phyloP scores from a whole-genome alignment of 1,140 invertebrate genomes.

The Aphis craccivora region DNA sequence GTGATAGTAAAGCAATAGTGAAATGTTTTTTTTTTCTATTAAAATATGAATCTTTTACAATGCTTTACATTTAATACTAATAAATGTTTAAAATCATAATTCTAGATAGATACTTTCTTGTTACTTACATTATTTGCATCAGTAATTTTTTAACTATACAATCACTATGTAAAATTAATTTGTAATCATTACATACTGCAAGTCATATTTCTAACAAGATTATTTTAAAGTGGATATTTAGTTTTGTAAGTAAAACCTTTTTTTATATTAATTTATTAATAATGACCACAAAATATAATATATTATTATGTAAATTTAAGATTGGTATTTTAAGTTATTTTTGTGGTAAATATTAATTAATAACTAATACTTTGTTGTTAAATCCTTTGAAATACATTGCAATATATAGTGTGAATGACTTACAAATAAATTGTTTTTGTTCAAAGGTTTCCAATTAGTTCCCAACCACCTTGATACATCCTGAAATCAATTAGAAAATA shows the following conservation, averaged over 20 bases:
- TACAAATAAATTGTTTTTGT: conserved; percentile 32
- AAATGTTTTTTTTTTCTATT: background rate
- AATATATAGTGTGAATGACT: conserved; percentile 31
- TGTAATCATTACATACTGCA: background rate
- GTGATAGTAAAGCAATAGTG: background rate
- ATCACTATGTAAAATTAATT: background rate
- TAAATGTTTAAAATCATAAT: background rate
- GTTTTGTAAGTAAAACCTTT: background rate
- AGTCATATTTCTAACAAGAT: background rate
- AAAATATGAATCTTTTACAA: background rate
- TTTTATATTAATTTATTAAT: background rate
- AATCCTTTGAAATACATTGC: conserved; percentile 44
- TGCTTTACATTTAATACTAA: background rate
- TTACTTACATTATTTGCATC: background rate
- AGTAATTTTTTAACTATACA: background rate
- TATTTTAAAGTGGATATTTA: background rate
- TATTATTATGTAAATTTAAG: background rate
- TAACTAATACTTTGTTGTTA: conserved; percentile 14
- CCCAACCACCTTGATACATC: conserved; percentile 52
- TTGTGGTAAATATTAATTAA: background rate
- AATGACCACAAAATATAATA: conserved; percentile 4
- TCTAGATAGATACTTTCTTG: background rate
- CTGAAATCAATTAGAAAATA: conserved; percentile 35
- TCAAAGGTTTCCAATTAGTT: conserved; percentile 54
- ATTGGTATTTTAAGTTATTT: background rate